Conservation (phyloP, 2,888 invertebrate species). For the Keiferia lycopersicella region DNA sequence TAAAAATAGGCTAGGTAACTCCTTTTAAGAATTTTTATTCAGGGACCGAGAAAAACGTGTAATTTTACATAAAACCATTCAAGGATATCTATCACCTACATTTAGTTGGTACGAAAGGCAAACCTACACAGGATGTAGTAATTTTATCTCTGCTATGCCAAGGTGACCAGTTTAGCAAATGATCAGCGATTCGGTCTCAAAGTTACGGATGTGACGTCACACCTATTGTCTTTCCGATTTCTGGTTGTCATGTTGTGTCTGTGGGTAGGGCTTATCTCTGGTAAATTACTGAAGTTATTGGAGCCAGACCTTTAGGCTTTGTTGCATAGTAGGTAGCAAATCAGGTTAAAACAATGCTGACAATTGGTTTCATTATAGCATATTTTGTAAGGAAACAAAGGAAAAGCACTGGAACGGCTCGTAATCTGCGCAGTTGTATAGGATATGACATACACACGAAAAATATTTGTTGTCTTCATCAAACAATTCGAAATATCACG, state of each 20-base stretch:
- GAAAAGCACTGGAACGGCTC: no score
- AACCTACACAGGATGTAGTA: not conserved
- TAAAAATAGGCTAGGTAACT: no score
- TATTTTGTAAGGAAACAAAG: no score
- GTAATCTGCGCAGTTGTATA: no score
- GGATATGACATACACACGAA: no score
- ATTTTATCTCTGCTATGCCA: constrained; percentile 3
- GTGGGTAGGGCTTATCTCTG: constrained; percentile 3
- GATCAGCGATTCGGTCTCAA: constrained; percentile 5
- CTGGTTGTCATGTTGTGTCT: constrained; percentile 22
- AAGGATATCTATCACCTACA: not conserved
- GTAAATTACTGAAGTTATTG: not conserved
- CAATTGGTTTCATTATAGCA: no score
- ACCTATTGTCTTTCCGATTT: constrained; percentile 13
- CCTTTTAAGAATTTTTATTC: no score
- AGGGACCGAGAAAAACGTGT: no score
- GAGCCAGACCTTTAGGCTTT: not conserved
- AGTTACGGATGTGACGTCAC: constrained; percentile 8
- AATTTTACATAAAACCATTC: not conserved
- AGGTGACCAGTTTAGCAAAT: constrained; percentile 9
- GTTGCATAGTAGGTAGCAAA: not conserved
- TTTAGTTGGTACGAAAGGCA: not conserved
- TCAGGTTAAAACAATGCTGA: no score
- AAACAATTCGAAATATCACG: no score
- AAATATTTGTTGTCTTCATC: no score